These are phyloP conservation scores for Rhinella marina DNA, from an alignment of 2,797 vertebrate species.

Conservation along the genomic window DNA sequence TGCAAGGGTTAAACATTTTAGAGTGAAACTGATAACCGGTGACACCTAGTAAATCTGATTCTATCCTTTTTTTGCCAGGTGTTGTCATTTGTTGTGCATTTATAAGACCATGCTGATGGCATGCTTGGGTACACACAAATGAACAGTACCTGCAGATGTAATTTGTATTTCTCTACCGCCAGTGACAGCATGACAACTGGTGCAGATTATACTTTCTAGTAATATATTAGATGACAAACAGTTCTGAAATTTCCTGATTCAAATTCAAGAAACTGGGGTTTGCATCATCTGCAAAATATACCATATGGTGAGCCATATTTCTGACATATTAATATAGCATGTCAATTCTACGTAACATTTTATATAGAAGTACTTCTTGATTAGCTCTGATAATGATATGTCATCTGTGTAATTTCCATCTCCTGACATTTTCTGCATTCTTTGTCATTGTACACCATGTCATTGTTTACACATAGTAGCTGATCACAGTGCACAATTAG, in stretches of 20 bases:
- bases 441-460: neutral
- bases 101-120: slow-evolving; percentile 30
- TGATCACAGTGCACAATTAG: neutral
- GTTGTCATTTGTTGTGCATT: slow-evolving; percentile 46
- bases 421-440: neutral
- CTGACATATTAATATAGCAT: slow-evolving; percentile 1
- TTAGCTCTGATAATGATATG: neutral
- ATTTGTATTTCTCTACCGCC: slow-evolving; percentile 49
- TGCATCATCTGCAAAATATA: neutral
- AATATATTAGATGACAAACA: slow-evolving; percentile 36
- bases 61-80: slow-evolving; percentile 29
- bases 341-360: neutral
- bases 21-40: slow-evolving; percentile 29
- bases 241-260: slow-evolving; percentile 24
- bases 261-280: neutral
- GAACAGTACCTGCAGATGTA: slow-evolving; percentile 44
- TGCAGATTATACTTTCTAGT: slow-evolving; percentile 41
- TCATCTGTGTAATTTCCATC: neutral
- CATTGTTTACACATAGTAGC: neutral
- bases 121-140: slow-evolving; percentile 55
- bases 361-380: neutral
- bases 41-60: slow-evolving; percentile 35
- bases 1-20: neutral
- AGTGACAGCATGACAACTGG: slow-evolving; percentile 49
- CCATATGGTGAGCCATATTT: neutral